Evolutionary conservation across 2,888 invertebrate species (phyloP), one percentile per base, ranked within the genome.

Genomic region (Machimus atricapillus): DNA sequence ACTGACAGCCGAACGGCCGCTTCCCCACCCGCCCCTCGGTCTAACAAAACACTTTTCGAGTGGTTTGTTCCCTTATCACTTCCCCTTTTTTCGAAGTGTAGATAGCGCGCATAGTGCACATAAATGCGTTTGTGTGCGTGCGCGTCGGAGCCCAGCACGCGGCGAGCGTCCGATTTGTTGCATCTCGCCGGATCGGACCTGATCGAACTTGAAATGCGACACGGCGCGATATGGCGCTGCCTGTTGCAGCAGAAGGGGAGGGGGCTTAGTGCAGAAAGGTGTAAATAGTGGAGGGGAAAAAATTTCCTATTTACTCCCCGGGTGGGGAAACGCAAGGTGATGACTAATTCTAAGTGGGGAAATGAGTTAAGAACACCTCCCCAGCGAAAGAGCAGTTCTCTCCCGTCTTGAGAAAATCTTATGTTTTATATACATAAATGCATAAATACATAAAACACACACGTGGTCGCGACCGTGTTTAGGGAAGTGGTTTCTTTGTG

Each of bases 401-500:
- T 52, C 31, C 34, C 58, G 34, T 56, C 40, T 40, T 40, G 40
- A 40, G 12, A 12, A 40, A 40, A 40, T 40, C 40, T 40, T 40
- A 40, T 40, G 40, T 40, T 81, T 52, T 56, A 56, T 56, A 46
- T 56, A 34, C 2, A n/a, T 52, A 43, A 9, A 43, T 12, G 16
- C 3, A 16, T 46, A 46, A 46, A 46, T 56, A 56, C 34, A 82
- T 58, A 82, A 46, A 82, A 82, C 58, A 58, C 82, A 37, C 82
- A 82, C 82, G 82, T 82, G 82, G 82, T 82, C 34, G 66, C 23
- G 34, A 14, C 19, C 31, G 37, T 74, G 85, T 74, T 83, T 83
- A 85, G 74, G 85, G 85, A 85, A 85, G 85, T 85, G 43, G 27
- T 85, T 40, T 37, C 85, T 85, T 85, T 85, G 85, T 85, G 85